Base-by-base conservation (phyloP, 2,113 vertebrate genomes). In the Ardeotis arabs region DNA sequence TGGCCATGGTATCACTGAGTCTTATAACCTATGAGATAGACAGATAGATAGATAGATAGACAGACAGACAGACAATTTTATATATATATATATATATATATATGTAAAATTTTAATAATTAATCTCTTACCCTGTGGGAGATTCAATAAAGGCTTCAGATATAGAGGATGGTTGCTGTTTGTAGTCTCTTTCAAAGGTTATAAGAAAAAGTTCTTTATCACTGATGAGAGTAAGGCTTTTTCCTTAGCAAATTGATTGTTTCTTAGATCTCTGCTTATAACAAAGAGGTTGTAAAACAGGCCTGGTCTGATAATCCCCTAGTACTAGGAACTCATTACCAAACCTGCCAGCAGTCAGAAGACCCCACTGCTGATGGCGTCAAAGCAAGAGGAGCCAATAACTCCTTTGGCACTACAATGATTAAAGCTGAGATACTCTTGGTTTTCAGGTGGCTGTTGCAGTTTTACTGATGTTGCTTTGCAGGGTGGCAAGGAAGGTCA, bases 1-100 rank as follows among this genome's bases (percentile, higher is more conserved):
- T 62, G 20, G 7, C 16, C 7, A 24, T 20, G 9, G 14, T 59
- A n/a, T 73, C 5, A 0, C 1, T 4, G 23, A n/a, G 13, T 84
- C 23, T 60, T 72, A 18, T 17, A 70, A 41, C 19, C 21, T 47
- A 12, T 72, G 27, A 10, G 9, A 49, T 31, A 49, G 20, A 49
- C 22, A 41, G 13, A 49, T 49, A 49, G 21, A 58, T 17, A 10
- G 44, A 20, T 37, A 4, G 41, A 29, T 60, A 4, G 21, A 14
- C 9, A 37, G 10, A 41, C 41, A 41, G 41, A 39, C 39, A 39
- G 39, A 39, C 39, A 39, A 39, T 39, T 39, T 39, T 39, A 39
- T 39, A 39, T 39, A 39, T n/a, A n/a, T n/a, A n/a, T n/a, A n/a
- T n/a, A n/a, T 41, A 50, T 33, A 33, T 33, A 24, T 25, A 33